Base-by-base conservation (phyloP, 2,797 vertebrate genomes). In the Gymnopithys bicolor region DNA sequence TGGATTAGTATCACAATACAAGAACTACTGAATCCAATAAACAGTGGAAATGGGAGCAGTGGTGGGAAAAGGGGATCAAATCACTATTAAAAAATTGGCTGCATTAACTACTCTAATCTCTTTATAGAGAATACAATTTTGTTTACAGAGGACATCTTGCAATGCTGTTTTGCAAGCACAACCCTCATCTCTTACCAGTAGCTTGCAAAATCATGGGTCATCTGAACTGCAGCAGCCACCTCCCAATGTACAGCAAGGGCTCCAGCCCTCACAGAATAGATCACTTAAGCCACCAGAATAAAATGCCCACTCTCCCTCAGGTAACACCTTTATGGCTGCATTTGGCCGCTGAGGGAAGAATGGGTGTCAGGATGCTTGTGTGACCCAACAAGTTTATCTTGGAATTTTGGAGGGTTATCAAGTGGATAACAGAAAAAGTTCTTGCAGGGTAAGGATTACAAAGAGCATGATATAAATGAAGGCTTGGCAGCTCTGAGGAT, bases 251-350 rank as follows among this genome's bases (percentile, higher is more conserved):
- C 87, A 73, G 48, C 91, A 93, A 64, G 58, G 90, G 81, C 84
- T 53, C 53, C 87, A 75, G 39, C 77, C 80, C 77, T 59, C 63
- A 11, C 88, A 62, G 27, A 60, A 55, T 13, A 94, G 75, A 10
- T 63, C 76, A 52, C 83, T 95, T 56, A 86, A 83, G 69, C 79
- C 64, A 45, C 79, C 83, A 95, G 93, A 97, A 84, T 91, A 97
- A 89, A 96, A 91, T 37, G 39, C 75, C 46, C 43, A 95, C 8
- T 96, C 89, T 77, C 95, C 96, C 55, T 97, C 98, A 98, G 98
- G 98, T 99, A 98, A 94, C 68, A 27, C 16, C 4, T 68, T 53
- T 30, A 46, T 22, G 5, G 46, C 27, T 79, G 1, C 32, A 41
- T 60, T 24, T 73, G 19, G 24, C 52, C 63, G 48, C 55, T 39